phyloP scores from a whole-genome alignment of 30 jellyfish, hydroid and myxozoan genomes.

The Mastigias papua region DNA sequence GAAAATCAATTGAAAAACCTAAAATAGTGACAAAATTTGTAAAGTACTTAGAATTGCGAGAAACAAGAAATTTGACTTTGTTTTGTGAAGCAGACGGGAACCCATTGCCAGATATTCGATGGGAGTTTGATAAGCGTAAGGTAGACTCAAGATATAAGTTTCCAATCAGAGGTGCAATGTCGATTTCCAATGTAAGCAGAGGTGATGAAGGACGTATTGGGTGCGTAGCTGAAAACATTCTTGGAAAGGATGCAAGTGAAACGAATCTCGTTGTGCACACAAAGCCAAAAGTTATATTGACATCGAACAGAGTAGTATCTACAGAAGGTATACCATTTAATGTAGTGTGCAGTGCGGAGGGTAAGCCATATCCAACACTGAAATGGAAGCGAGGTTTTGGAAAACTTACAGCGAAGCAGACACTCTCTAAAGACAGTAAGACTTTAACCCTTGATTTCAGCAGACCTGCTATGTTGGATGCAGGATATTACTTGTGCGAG shows the following conservation, averaged over 20 bases:
- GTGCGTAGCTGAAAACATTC: conserved; percentile 31
- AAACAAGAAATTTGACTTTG: conserved; percentile 5
- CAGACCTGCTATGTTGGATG: not conserved
- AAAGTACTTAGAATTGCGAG: not conserved
- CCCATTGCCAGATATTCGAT: conserved; percentile 16
- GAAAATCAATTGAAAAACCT: conserved; percentile 33
- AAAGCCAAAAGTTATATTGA: conserved; percentile 24
- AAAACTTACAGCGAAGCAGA: not conserved
- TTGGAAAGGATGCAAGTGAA: conserved; percentile 24
- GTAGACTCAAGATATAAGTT: conserved; percentile 22
- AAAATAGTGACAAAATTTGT: not conserved
- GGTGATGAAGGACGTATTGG: conserved; percentile 12
- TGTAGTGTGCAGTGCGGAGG: conserved; percentile 14
- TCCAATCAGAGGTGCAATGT: conserved; percentile 19
- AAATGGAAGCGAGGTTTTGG: conserved; percentile 27
- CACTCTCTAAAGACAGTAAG: not conserved
- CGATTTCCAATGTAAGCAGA: not conserved
- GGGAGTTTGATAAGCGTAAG: conserved; percentile 20
- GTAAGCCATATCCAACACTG: conserved; percentile 30
- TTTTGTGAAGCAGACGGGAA: conserved; percentile 42
- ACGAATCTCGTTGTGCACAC: conserved; percentile 41
- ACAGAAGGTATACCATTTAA: conserved; percentile 8
- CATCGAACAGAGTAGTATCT: not conserved
- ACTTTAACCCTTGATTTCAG: not conserved
- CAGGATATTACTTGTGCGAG: conserved; percentile 13